Conservation (phyloP, 2,113 vertebrate species). For the Micromys minutus region DNA sequence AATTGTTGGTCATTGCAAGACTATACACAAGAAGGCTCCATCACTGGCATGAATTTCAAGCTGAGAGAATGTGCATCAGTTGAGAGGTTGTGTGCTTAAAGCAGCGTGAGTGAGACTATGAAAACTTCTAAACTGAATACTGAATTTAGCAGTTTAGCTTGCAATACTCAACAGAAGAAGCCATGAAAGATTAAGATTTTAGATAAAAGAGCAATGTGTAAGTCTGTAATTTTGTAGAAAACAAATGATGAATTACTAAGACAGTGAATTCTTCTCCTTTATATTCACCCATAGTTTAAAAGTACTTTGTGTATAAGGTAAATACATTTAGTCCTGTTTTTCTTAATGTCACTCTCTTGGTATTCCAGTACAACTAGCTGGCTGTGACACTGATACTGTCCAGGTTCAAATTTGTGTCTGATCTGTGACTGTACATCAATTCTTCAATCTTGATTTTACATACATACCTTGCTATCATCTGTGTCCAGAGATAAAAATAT, state of each 20-base stretch:
- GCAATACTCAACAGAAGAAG: neutral
- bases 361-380: neutral
- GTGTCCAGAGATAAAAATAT: neutral
- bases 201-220: neutral
- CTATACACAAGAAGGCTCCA: neutral
- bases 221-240: neutral
- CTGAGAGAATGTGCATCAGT: too few relatives aligned
- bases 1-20: neutral
- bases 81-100: neutral
- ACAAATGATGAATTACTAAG: neutral
- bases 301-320: neutral
- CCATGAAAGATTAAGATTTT: neutral
- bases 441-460: neutral
- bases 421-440: neutral
- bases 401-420: neutral
- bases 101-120: neutral
- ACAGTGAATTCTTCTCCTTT: neutral
- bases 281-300: neutral
- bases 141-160: constrained; percentile 1
- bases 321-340: neutral
- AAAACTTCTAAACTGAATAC: neutral
- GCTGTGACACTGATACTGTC: neutral
- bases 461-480: neutral
- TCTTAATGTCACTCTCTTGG: neutral
- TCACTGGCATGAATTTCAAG: neutral